Percentiles rank a stretch among this genome's conserved stretches.
Evolutionary conservation across 2,797 vertebrate genomes (phyloP).

Genomic region (Tokudaia tokunoshimensis): DNA sequence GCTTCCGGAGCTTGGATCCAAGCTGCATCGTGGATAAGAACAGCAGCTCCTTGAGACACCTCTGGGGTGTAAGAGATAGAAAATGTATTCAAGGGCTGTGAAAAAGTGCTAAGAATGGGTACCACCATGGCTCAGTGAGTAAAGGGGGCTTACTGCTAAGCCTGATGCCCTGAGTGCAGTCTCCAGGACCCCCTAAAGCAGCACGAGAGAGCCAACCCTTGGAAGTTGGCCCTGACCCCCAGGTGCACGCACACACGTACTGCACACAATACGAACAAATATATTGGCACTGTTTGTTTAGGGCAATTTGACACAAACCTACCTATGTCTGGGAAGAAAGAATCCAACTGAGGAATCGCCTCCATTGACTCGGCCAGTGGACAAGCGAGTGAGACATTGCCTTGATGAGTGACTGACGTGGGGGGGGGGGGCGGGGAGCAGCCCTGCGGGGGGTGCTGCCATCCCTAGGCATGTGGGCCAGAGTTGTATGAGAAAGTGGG

Average conservation of each 20-base stretch:
- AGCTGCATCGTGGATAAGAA: neutral
- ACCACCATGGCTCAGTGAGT: neutral
- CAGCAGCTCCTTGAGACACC: neutral
- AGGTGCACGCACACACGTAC: neutral
- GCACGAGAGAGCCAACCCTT: neutral
- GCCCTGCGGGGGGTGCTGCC: neutral
- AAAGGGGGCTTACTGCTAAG: too few species aligned
- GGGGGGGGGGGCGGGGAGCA: neutral
- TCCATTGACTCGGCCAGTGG: neutral
- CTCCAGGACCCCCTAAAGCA: neutral
- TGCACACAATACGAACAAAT: neutral
- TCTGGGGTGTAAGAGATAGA: neutral
- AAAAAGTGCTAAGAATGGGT: neutral
- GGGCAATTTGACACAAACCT: neutral
- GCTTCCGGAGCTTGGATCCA: too few species aligned
- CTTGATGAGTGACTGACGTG: neutral
- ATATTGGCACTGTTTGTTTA: too few species aligned
- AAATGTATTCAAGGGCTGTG: neutral
- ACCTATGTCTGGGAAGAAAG: neutral
- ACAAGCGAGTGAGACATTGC: neutral
- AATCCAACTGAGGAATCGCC: too few species aligned
- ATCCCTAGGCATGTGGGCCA: neutral
- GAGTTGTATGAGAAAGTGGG: neutral
- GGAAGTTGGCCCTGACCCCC: neutral
- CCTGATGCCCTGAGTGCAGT: neutral